These are phyloP conservation scores for Melanotus villosus DNA, from an alignment of 2,888 invertebrate genomes.

Conservation along the genomic window DNA sequence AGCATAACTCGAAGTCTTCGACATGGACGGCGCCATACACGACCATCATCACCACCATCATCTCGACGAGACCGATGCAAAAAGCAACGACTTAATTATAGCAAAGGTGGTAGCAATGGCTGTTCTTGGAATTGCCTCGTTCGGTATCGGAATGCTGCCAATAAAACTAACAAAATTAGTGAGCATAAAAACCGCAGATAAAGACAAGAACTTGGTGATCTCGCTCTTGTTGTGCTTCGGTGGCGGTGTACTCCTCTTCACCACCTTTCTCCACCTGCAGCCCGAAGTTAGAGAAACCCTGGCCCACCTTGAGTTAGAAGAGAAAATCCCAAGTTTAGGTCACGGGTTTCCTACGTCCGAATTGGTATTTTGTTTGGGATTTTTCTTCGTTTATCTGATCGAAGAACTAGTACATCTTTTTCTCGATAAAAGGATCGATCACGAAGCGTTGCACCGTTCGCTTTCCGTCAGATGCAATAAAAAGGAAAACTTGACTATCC, in stretches of 20 bases:
- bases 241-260: conserved; percentile 77
- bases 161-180: conserved; percentile 63
- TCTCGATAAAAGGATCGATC: conserved; percentile 68
- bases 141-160: conserved; percentile 74
- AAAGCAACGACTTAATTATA: conserved; percentile 63
- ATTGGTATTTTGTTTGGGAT: conserved; percentile 75
- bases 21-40: conserved; percentile 5
- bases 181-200: conserved; percentile 62
- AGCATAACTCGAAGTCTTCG: neutral
- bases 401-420: conserved; percentile 75
- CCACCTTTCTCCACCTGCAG: conserved; percentile 76
- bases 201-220: conserved; percentile 70
- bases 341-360: conserved; percentile 71
- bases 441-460: conserved; percentile 70
- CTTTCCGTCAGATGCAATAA: conserved; percentile 71
- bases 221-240: conserved; percentile 76
- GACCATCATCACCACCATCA: conserved; percentile 21
- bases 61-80: conserved; percentile 6
- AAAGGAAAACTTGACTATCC: conserved; percentile 62
- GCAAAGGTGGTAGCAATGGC: conserved; percentile 75
- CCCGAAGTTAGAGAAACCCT: conserved; percentile 77
- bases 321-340: conserved; percentile 67
- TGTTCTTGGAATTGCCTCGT: conserved; percentile 73
- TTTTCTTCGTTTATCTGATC: conserved; percentile 76
- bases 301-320: conserved; percentile 66